Conservation (phyloP, 1,140 invertebrate species). For the Trichoplusia ni region DNA sequence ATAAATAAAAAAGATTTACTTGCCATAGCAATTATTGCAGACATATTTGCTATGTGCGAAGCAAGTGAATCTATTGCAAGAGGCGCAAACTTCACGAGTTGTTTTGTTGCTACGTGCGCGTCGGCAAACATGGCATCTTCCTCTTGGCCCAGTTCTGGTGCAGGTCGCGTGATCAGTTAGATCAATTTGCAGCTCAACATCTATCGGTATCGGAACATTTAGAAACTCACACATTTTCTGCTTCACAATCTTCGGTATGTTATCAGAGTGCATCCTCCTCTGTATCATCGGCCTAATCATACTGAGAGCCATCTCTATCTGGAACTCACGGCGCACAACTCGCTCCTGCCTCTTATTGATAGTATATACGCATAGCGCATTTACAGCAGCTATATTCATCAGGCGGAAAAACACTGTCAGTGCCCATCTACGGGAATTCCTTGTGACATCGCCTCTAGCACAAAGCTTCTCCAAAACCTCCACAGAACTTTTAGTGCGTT, state of each 20-base stretch:
- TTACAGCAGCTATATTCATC: slow-evolving; percentile 45
- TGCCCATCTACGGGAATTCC: slow-evolving; percentile 48
- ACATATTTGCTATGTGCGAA: slow-evolving; percentile 5
- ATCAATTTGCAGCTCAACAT: not conserved
- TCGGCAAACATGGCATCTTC: not conserved
- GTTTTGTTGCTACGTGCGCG: not conserved
- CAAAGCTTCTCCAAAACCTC: slow-evolving; percentile 69
- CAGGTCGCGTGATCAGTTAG: not conserved
- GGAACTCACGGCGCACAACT: slow-evolving; percentile 1
- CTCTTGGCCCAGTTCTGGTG: not conserved
- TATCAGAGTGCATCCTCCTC: not conserved
- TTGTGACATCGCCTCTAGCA: slow-evolving; percentile 40
- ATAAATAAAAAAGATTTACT: too few species aligned
- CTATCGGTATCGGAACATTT: not conserved
- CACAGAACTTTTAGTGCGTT: slow-evolving; percentile 62
- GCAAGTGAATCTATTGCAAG: not conserved
- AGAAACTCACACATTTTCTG: slow-evolving; percentile 1
- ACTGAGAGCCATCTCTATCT: not conserved
- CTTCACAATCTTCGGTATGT: not conserved
- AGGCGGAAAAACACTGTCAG: slow-evolving; percentile 54
- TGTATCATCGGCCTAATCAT: slow-evolving; percentile 1
- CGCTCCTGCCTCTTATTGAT: not conserved
- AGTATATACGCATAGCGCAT: slow-evolving; percentile 11
- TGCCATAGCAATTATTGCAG: not conserved
- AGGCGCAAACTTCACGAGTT: not conserved